Conservation (phyloP, 2,113 vertebrate species). For the Entelurus aequoreus region DNA sequence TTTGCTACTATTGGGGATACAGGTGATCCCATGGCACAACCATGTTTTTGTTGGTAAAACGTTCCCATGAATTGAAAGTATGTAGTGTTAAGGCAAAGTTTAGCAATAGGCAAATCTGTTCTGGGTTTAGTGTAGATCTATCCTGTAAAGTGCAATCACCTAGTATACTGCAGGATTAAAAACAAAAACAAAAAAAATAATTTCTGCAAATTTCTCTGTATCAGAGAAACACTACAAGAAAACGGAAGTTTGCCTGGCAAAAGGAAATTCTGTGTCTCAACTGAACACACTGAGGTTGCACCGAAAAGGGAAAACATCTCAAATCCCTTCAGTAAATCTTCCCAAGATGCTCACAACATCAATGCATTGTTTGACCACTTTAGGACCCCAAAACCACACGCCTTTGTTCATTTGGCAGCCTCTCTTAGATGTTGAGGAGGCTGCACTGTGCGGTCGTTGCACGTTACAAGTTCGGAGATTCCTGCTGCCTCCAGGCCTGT, state of each 20-base stretch:
- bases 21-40: no score
- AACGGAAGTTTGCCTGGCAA: not conserved
- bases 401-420: constrained; percentile 33
- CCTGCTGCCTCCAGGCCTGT: constrained; percentile 25
- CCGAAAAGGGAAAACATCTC: not conserved
- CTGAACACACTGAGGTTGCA: not conserved
- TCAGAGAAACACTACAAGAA: no score
- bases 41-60: no score
- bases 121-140: no score
- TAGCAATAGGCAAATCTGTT: no score
- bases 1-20: no score
- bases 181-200: no score
- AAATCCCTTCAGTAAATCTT: constrained; percentile 12
- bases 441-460: constrained; percentile 4
- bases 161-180: no score
- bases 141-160: no score
- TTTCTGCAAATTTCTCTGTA: no score
- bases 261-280: not conserved
- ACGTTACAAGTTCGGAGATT: not conserved
- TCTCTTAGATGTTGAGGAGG: constrained; percentile 34
- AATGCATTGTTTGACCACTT: constrained; percentile 33
- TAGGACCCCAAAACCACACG: constrained; percentile 14
- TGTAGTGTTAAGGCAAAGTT: no score
- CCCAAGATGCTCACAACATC: constrained; percentile 14
- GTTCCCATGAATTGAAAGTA: no score